These are phyloP conservation scores for Biston betularia DNA, from an alignment of 2,888 invertebrate species.

Conservation along the genomic window DNA sequence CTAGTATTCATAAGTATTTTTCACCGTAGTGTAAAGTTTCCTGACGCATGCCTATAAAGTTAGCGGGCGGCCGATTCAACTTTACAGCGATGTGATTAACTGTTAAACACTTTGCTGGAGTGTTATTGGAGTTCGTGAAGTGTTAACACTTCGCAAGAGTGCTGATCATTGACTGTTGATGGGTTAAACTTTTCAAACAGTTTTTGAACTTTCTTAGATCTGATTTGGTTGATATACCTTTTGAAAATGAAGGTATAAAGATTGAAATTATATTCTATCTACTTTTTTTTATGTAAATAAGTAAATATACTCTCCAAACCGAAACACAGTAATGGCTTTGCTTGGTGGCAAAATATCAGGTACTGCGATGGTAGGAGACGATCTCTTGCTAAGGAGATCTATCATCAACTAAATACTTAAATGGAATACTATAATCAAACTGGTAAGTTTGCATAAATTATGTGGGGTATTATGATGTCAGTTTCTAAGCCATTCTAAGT, in stretches of 20 bases:
- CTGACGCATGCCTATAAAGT: slow-evolving; percentile 42
- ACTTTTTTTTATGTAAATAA: background rate
- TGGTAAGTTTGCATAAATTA: background rate
- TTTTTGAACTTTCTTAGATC: background rate
- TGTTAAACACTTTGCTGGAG: slow-evolving; percentile 36
- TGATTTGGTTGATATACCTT: background rate
- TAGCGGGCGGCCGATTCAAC: slow-evolving; percentile 42
- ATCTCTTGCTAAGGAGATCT: too few relatives aligned
- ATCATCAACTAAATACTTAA: too few relatives aligned
- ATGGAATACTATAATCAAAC: too few relatives aligned
- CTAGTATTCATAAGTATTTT: background rate
- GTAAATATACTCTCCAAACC: too few relatives aligned
- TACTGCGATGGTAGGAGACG: too few relatives aligned
- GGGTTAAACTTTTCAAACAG: slow-evolving; percentile 7
- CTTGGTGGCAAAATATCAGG: too few relatives aligned
- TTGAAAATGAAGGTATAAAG: too few relatives aligned
- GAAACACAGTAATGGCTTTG: too few relatives aligned
- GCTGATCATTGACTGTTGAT: slow-evolving; percentile 27
- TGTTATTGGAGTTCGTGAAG: slow-evolving; percentile 33
- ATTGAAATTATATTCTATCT: background rate
- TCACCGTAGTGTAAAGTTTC: slow-evolving; percentile 30
- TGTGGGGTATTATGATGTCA: too few relatives aligned
- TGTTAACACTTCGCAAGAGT: slow-evolving; percentile 25
- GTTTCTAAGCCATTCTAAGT: too few relatives aligned
- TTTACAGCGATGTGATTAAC: slow-evolving; percentile 41